A percentile compares a stretch with the other conserved stretches of the same genome.
Evolutionary conservation across 2,888 invertebrate genomes (phyloP).

Genomic region (Fragum whitleyi): DNA sequence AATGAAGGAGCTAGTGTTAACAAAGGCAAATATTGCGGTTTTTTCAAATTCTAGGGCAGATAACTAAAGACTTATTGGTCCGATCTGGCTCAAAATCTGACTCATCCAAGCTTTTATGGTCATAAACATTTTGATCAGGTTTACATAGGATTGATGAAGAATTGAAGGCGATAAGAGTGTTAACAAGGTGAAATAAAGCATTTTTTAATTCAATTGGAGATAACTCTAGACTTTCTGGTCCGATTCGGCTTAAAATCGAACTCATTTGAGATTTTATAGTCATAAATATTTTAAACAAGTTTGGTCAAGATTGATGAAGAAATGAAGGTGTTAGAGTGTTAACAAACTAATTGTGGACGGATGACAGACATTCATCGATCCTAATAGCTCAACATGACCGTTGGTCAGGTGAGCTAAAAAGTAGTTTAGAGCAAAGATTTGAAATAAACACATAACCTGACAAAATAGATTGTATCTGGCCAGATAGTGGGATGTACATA

Average conservation of each 20-base stretch:
- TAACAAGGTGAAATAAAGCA: too few species aligned
- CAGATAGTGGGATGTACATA: slow-evolving; percentile 29
- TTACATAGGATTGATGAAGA: too few species aligned
- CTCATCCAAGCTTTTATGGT: too few species aligned
- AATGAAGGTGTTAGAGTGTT: slow-evolving; percentile 9
- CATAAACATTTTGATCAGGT: too few species aligned
- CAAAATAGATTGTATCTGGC: slow-evolving; percentile 28
- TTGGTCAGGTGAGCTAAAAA: slow-evolving; percentile 42
- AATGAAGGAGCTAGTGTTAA: not conserved
- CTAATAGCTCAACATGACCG: slow-evolving; percentile 27
- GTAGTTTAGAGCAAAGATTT: not conserved
- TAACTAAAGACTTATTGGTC: too few species aligned
- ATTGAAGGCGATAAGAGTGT: too few species aligned
- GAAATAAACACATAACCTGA: slow-evolving; percentile 26
- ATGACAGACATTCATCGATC: slow-evolving; percentile 28
- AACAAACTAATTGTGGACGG: slow-evolving; percentile 13
- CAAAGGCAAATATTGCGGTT: not conserved
- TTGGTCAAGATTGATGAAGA: not conserved
- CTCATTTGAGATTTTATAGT: slow-evolving; percentile 19
- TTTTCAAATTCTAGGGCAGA: slow-evolving; percentile 1
- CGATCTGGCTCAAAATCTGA: too few species aligned
- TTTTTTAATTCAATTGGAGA: slow-evolving; percentile 4
- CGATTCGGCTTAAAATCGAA: slow-evolving; percentile 14
- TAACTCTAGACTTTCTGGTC: slow-evolving; percentile 13
- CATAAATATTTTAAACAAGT: slow-evolving; percentile 16